These are phyloP conservation scores for Lethrus apterus DNA, from an alignment of 1,140 invertebrate species.

Conservation along the genomic window DNA sequence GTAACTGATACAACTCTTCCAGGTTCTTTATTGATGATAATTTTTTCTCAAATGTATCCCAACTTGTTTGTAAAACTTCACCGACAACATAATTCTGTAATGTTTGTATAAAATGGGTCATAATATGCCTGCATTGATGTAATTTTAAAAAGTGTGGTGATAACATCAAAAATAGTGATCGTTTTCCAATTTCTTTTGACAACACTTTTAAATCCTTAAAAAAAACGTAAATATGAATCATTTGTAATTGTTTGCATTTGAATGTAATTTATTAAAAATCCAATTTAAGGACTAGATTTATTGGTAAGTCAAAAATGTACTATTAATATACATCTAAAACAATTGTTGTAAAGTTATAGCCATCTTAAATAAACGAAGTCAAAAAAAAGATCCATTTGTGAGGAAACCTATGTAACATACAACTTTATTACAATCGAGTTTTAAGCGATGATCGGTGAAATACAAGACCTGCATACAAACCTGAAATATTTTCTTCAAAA, in stretches of 20 bases:
- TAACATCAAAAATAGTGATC: conserved; percentile 40
- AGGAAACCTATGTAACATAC: too few relatives aligned
- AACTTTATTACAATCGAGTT: too few relatives aligned
- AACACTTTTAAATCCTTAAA: conserved; percentile 46
- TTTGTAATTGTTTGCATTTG: not conserved
- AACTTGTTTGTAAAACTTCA: conserved; percentile 60
- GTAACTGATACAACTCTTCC: conserved; percentile 60
- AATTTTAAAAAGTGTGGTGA: conserved; percentile 54
- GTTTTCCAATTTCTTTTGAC: conserved; percentile 41
- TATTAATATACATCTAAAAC: too few relatives aligned
- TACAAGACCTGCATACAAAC: too few relatives aligned
- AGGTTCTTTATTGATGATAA: conserved; percentile 53
- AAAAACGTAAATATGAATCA: conserved; percentile 9
- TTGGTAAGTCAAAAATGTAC: too few relatives aligned
- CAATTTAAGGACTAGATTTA: too few relatives aligned
- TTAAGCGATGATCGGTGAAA: too few relatives aligned
- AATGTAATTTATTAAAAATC: conserved; percentile 4
- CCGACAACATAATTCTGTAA: conserved; percentile 65
- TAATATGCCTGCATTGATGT: conserved; percentile 60
- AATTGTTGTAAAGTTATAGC: too few relatives aligned
- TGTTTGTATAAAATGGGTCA: conserved; percentile 64
- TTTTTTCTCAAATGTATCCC: conserved; percentile 61
- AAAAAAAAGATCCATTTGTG: too few relatives aligned
- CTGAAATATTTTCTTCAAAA: conserved; percentile 59
- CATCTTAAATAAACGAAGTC: too few relatives aligned